Conservation (phyloP, 1,140 invertebrate genomes). For the Oryzaephilus surinamensis region DNA sequence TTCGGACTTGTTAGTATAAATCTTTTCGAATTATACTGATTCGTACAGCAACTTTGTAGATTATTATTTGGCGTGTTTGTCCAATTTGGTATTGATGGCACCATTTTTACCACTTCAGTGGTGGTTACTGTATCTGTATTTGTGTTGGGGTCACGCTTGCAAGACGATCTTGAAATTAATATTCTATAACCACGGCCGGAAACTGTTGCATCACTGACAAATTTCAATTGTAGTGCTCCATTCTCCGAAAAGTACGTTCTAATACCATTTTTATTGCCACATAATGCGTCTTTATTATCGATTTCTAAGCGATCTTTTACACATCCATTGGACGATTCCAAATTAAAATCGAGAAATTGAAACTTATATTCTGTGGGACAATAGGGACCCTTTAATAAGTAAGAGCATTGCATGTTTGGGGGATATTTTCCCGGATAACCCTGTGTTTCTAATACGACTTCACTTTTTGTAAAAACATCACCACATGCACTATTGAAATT, state of each 20-base stretch:
- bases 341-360: constrained; percentile 44
- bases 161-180: constrained; percentile 39
- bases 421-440: constrained; percentile 43
- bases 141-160: constrained; percentile 8
- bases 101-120: constrained; percentile 21
- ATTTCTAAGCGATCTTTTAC: constrained; percentile 40
- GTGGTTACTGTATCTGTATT: neutral
- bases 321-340: constrained; percentile 40
- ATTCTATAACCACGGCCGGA: constrained; percentile 40
- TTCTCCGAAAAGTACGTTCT: constrained; percentile 39
- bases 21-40: constrained; percentile 35
- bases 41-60: constrained; percentile 34
- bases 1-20: constrained; percentile 46
- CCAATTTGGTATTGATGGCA: no score
- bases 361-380: constrained; percentile 44
- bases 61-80: constrained; percentile 1
- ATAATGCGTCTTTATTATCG: constrained; percentile 35
- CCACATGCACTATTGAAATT: constrained; percentile 18
- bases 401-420: constrained; percentile 38
- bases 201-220: constrained; percentile 15
- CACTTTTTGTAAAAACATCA: constrained; percentile 20
- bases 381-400: constrained; percentile 39
- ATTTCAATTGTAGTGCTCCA: constrained; percentile 30
- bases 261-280: constrained; percentile 39
- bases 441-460: constrained; percentile 38